Conservation (phyloP, 2,113 vertebrate genomes). For the Ctenodactylus gundi region DNA sequence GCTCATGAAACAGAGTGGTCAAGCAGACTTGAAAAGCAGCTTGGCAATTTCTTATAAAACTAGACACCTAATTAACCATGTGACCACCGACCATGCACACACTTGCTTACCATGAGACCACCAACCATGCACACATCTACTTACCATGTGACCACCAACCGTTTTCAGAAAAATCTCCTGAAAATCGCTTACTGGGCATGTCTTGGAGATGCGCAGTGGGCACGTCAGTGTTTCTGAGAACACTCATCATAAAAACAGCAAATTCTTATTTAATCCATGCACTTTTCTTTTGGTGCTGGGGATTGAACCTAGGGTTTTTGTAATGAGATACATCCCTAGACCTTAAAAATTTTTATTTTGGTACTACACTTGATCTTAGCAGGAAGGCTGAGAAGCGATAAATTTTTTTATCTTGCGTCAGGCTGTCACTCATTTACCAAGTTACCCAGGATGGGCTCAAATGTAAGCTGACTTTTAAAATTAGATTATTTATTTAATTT, state of each 20-base stretch:
- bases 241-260: too few species aligned
- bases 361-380: too few species aligned
- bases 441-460: neutral
- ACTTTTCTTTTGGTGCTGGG: neutral
- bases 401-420: too few species aligned
- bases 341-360: neutral
- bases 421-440: too few species aligned
- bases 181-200: neutral
- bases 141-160: neutral
- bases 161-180: neutral
- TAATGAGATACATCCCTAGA: neutral
- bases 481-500: neutral
- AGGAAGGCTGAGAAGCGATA: too few species aligned
- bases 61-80: neutral
- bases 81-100: neutral
- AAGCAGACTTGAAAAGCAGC: neutral
- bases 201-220: neutral
- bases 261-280: too few species aligned
- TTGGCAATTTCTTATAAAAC: neutral
- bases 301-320: neutral
- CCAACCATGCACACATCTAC: too few species aligned
- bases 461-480: neutral
- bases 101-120: too few species aligned
- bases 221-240: neutral
- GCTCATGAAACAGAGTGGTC: neutral